Percentiles rank a stretch among this genome's conserved stretches.
Evolutionary conservation across 2,888 invertebrate genomes (phyloP).

Genomic region (Stenotaenia linearis): DNA sequence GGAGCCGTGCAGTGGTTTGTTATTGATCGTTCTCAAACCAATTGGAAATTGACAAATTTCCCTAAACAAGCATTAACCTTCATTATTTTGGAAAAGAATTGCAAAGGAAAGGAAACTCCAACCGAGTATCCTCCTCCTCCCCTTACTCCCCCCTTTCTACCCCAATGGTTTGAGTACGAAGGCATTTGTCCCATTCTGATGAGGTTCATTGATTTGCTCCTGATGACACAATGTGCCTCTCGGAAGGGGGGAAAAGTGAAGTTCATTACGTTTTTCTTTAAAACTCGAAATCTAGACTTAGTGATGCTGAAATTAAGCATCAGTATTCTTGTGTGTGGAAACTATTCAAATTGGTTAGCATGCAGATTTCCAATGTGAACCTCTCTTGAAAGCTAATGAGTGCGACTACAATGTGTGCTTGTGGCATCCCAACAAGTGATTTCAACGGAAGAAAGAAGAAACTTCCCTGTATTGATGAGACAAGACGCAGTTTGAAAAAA

Average conservation of each 20-base stretch:
- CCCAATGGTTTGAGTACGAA: slow-evolving; percentile 3
- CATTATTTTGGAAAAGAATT: not conserved
- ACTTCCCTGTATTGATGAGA: not conserved
- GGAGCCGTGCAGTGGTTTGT: not conserved
- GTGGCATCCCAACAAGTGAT: not conserved
- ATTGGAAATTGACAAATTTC: slow-evolving; percentile 23
- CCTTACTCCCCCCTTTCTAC: not conserved
- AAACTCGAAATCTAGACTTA: slow-evolving; percentile 2
- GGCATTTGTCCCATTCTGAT: slow-evolving; percentile 26
- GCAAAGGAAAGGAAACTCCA: slow-evolving; percentile 12
- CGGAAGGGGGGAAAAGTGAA: not conserved
- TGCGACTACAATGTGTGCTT: not conserved
- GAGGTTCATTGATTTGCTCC: slow-evolving; percentile 23
- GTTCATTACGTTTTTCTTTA: slow-evolving; percentile 13
- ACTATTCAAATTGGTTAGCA: slow-evolving; percentile 21
- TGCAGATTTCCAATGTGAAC: slow-evolving; percentile 17
- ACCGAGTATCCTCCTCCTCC: not conserved
- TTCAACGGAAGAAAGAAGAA: not conserved
- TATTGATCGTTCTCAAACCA: not conserved
- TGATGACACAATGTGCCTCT: slow-evolving; percentile 4
- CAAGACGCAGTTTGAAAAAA: not conserved
- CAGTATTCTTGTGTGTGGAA: slow-evolving; percentile 26
- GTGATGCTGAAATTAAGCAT: slow-evolving; percentile 21
- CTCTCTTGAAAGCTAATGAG: slow-evolving; percentile 1
- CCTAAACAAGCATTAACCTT: slow-evolving; percentile 6